Base-by-base conservation (phyloP, 2,888 invertebrate genomes). In the Macaria liturata region DNA sequence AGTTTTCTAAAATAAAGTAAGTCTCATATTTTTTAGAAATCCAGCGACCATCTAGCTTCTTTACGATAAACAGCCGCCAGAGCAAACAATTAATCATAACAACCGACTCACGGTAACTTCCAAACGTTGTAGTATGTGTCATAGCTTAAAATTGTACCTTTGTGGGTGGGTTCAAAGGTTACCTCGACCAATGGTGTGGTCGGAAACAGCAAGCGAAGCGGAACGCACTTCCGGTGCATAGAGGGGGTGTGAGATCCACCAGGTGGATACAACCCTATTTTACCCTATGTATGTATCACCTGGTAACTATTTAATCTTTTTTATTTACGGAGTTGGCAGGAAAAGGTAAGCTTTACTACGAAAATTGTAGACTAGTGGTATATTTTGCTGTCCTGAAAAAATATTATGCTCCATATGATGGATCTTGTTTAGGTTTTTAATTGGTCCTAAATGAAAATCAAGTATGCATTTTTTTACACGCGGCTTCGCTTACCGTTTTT, bases 101-200 rank as follows among this genome's bases (percentile, higher is more conserved):
- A 20, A 20, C 20, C 20, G 20, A 20, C 20, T 20, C 2, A 4
- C 49, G 9, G 32, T 46, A 30, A 30, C 7, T 30, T 7, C 6
- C 5, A 6, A 4, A 6, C 4, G 3, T 37, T 7, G 34, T 6
- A 6, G 34, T 6, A 50, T 61, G 59, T 54, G 58, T 64, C 61
- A 66, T 58, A 46, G 46, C 34, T 37, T 37, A 6, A 37, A 40
- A 46, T 49, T 32, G 1, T 62, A 68, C 59, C 70, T 68, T 66
- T 62, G 59, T 55, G 83, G 87, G 87, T 75, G 81, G 88, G 89
- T 84, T 91, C 88, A 90, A 83, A 89, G 90, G 90, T 89, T 81
- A 80, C 61, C 54, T 67, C 73, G 76, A 71, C 89, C 90, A 90
- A 89, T 89, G 71, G 81, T 74, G 66, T 65, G 59, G 74, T 80